A percentile compares a stretch with the other conserved stretches of the same genome.
These are phyloP conservation scores for Gymnorhina tibicen DNA, from an alignment of 2,113 vertebrate species.

Conservation along the genomic window DNA sequence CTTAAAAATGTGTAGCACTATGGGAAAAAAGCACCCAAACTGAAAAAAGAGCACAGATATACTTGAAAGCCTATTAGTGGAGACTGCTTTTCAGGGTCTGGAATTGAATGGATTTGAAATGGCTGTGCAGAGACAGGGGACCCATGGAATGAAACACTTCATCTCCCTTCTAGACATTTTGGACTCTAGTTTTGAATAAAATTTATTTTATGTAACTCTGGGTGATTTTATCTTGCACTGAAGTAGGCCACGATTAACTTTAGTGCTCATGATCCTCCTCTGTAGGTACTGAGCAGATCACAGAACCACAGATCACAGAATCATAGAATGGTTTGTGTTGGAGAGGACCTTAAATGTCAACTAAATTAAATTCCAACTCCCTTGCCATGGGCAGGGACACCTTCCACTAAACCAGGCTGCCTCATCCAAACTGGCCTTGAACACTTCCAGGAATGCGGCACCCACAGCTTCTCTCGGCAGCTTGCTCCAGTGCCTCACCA, in stretches of 20 bases:
- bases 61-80: not conserved
- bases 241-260: not conserved
- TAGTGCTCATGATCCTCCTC: not conserved
- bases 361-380: not conserved
- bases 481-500: not conserved
- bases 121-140: not conserved
- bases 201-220: not conserved
- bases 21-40: not conserved
- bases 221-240: rapidly evolving
- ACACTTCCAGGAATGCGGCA: not conserved
- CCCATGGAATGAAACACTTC: rapidly evolving
- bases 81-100: not conserved
- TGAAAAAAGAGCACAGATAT: not conserved
- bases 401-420: not conserved
- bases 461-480: too few relatives aligned
- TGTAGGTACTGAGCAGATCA: not conserved
- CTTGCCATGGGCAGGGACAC: not conserved
- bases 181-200: not conserved
- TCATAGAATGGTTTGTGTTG: not conserved
- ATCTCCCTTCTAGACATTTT: not conserved
- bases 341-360: not conserved
- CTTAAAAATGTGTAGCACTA: not conserved
- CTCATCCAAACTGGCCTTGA: not conserved
- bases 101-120: not conserved
- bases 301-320: not conserved